Percentiles rank a stretch among this genome's conserved stretches.
These are phyloP conservation scores for Leptopilina syphax DNA, from an alignment of 2,888 invertebrate species.

Conservation along the genomic window DNA sequence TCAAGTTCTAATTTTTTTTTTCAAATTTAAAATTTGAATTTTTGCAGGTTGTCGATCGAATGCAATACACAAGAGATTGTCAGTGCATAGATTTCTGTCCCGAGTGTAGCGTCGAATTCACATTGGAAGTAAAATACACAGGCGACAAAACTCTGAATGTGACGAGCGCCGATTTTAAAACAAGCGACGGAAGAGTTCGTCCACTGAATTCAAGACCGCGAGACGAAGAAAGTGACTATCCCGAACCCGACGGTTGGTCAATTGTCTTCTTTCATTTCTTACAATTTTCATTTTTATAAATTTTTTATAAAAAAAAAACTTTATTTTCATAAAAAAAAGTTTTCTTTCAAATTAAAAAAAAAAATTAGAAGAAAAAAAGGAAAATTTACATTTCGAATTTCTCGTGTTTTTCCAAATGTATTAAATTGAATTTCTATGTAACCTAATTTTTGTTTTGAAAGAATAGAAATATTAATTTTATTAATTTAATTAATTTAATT, in stretches of 20 bases:
- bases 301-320: background rate
- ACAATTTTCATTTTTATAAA: background rate
- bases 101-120: conserved; percentile 98
- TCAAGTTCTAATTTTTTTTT: too few relatives aligned
- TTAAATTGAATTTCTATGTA: too few relatives aligned
- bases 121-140: conserved; percentile 95
- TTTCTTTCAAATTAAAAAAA: too few relatives aligned
- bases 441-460: too few relatives aligned
- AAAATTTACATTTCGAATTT: too few relatives aligned
- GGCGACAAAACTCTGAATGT: conserved; percentile 97
- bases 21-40: too few relatives aligned
- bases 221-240: conserved; percentile 95
- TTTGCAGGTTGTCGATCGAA: conserved; percentile 88
- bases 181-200: conserved; percentile 92
- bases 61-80: conserved; percentile 97
- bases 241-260: conserved; percentile 91
- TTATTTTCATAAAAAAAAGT: background rate
- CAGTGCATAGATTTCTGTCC: conserved; percentile 98
- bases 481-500: background rate
- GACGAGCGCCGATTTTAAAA: conserved; percentile 96
- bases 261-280: background rate
- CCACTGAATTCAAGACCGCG: conserved; percentile 95
- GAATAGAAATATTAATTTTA: too few relatives aligned
- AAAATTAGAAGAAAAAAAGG: too few relatives aligned
- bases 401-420: too few relatives aligned